phyloP scores from a whole-genome alignment of 2,888 invertebrate genomes.

The Protodeltote pygarga region DNA sequence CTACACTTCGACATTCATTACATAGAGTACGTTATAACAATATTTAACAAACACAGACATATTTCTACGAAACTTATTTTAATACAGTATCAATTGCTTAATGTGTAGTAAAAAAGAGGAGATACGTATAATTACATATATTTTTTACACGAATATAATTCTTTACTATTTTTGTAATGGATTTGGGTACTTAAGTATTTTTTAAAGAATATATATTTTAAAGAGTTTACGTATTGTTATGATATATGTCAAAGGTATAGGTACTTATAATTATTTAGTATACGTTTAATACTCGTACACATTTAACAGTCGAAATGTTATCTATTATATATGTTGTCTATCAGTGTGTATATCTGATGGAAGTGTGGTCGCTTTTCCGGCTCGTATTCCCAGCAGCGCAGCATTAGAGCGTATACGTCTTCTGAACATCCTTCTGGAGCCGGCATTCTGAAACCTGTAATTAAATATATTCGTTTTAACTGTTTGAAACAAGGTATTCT shows the following conservation, averaged over 20 bases:
- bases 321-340: conserved; percentile 89
- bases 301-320: conserved; percentile 60
- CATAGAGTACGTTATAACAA: conserved; percentile 14
- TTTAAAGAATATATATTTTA: too few species aligned
- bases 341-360: conserved; percentile 93
- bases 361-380: conserved; percentile 97
- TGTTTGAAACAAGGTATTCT: not conserved
- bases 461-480: not conserved
- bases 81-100: conserved; percentile 35
- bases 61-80: conserved; percentile 31
- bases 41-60: conserved; percentile 19
- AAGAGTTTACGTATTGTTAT: too few species aligned
- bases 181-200: not conserved
- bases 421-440: conserved; percentile 95
- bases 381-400: conserved; percentile 97
- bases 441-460: conserved; percentile 96
- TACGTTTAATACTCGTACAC: not conserved
- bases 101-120: conserved; percentile 41
- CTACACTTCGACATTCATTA: conserved; percentile 22
- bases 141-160: conserved; percentile 18
- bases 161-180: too few species aligned
- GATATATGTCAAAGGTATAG: too few species aligned
- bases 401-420: conserved; percentile 96
- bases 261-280: too few species aligned
- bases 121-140: conserved; percentile 23